These are phyloP conservation scores for Stigmatopora argus DNA, from an alignment of 2,113 vertebrate genomes.

Conservation along the genomic window DNA sequence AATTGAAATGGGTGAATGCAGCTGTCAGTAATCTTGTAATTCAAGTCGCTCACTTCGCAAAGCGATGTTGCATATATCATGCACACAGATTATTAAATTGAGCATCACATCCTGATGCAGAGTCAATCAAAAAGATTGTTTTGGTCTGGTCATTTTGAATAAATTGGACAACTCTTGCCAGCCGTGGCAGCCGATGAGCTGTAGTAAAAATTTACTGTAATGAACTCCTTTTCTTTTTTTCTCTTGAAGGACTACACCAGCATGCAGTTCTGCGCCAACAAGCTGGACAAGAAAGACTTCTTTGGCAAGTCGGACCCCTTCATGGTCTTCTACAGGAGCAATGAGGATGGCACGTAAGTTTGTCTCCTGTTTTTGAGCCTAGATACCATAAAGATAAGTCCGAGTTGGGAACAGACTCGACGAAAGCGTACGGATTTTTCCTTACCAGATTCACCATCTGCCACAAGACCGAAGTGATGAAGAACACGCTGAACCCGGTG, in stretches of 20 bases:
- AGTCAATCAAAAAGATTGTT: background rate
- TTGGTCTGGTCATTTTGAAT: background rate
- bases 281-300: constrained; percentile 92
- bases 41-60: too few relatives aligned
- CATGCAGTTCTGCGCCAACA: constrained; percentile 91
- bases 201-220: background rate
- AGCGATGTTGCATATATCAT: too few relatives aligned
- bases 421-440: constrained; percentile 13
- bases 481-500: constrained; percentile 84
- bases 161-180: too few relatives aligned
- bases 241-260: constrained; percentile 77
- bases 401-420: background rate
- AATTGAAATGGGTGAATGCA: too few relatives aligned
- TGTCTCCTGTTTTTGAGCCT: background rate
- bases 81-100: constrained; percentile 2
- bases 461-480: constrained; percentile 74
- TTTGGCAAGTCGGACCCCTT: constrained; percentile 91
- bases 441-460: constrained; percentile 71
- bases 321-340: constrained; percentile 89
- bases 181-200: too few relatives aligned
- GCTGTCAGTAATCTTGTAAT: too few relatives aligned
- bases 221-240: constrained; percentile 12
- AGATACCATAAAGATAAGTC: background rate
- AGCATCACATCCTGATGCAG: background rate
- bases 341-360: constrained; percentile 89